Percentiles rank a stretch among this genome's conserved stretches.
Evolutionary conservation across 2,888 invertebrate species (phyloP).

Genomic region (Orthosia incerta): DNA sequence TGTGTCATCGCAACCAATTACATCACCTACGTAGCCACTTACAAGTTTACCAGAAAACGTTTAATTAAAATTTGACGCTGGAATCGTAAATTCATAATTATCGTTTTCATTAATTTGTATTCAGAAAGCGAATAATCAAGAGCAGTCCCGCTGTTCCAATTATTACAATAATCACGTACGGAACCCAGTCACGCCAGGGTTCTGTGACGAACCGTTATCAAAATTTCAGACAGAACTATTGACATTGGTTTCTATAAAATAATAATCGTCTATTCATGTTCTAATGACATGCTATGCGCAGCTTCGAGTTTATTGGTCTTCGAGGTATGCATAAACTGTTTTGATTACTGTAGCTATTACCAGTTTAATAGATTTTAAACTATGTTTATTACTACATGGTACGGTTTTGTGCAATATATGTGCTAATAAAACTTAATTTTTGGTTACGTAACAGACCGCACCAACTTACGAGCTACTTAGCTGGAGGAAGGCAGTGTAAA

Average conservation of each 20-base stretch:
- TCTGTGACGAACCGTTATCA: conserved; percentile 64
- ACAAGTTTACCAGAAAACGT: conserved; percentile 45
- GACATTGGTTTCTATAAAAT: conserved; percentile 43
- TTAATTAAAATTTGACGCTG: conserved; percentile 55
- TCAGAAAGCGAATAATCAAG: conserved; percentile 62
- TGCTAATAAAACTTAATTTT: neutral
- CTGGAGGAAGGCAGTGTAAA: too few species aligned
- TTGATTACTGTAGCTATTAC: neutral
- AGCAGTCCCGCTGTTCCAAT: conserved; percentile 65
- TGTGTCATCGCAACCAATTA: conserved; percentile 8
- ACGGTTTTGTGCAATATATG: neutral
- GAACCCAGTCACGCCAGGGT: conserved; percentile 55
- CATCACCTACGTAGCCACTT: conserved; percentile 25
- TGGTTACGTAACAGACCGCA: neutral
- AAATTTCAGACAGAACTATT: conserved; percentile 60
- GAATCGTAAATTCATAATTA: conserved; percentile 59
- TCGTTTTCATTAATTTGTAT: conserved; percentile 65
- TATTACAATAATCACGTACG: conserved; percentile 73
- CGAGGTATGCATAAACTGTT: conserved; percentile 20
- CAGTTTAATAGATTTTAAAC: conserved; percentile 1
- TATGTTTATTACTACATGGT: neutral
- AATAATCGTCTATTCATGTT: conserved; percentile 56
- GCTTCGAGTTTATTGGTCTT: conserved; percentile 17
- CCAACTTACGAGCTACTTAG: too few species aligned
- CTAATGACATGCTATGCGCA: conserved; percentile 21